These are phyloP conservation scores for Dicentrarchus labrax DNA, from an alignment of 2,113 vertebrate species.

Conservation along the genomic window DNA sequence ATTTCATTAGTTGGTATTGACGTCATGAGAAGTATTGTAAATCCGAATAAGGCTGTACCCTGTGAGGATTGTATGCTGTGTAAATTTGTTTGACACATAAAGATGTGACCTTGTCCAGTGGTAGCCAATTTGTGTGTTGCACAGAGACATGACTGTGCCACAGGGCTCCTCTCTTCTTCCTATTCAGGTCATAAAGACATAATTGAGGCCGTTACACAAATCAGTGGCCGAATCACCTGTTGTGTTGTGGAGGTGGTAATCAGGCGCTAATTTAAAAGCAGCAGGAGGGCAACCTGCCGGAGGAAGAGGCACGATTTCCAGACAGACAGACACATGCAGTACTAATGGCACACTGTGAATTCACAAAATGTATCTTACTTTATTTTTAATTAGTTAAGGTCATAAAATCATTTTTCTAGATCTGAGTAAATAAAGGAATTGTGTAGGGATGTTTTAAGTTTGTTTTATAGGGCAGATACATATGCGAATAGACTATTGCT, in stretches of 20 bases:
- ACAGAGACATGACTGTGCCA: background rate
- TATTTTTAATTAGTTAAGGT: background rate
- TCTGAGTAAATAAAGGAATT: background rate
- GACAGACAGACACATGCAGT: background rate
- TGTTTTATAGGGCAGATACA: background rate
- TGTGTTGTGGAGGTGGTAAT: conserved; percentile 60
- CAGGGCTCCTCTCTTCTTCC: conserved; percentile 27
- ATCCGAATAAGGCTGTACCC: background rate
- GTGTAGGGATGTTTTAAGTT: background rate
- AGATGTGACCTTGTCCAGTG: background rate
- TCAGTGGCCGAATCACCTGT: conserved; percentile 52
- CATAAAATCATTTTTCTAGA: background rate
- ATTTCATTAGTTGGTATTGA: background rate
- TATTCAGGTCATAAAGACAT: conserved; percentile 58
- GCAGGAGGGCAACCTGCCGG: conserved; percentile 35
- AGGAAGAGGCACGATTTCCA: conserved; percentile 1
- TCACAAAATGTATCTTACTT: background rate
- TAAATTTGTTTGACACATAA: background rate
- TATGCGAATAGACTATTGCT: too few species aligned
- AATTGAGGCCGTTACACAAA: conserved; percentile 60
- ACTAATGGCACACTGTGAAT: background rate
- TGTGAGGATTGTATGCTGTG: background rate
- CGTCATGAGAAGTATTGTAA: background rate
- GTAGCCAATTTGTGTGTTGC: background rate
- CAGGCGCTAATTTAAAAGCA: conserved; percentile 65